phyloP scores from a whole-genome alignment of 2,113 vertebrate genomes.

The Barbus barbus region DNA sequence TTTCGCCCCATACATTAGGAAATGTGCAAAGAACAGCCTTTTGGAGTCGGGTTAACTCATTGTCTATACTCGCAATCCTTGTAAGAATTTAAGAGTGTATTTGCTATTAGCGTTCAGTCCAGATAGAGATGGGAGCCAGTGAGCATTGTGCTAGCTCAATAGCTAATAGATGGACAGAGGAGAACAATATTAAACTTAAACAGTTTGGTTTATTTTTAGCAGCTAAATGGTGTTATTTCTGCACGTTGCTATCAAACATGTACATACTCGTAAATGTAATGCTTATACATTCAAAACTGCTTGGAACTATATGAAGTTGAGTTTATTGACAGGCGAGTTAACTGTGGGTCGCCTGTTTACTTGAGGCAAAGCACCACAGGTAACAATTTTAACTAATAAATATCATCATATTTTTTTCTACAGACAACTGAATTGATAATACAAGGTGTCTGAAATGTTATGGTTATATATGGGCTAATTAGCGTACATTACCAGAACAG shows the following conservation, averaged over 20 bases:
- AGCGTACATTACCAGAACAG: background rate
- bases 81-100: background rate
- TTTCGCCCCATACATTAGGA: background rate
- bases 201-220: background rate
- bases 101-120: background rate
- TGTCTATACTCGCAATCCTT: background rate
- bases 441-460: too few species aligned
- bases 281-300: background rate
- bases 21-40: background rate
- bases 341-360: background rate
- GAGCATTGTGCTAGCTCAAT: background rate
- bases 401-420: background rate
- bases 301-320: background rate
- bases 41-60: background rate
- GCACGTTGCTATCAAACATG: background rate
- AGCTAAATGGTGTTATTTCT: background rate
- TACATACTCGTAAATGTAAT: background rate
- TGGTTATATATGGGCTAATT: background rate
- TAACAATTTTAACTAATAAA: background rate
- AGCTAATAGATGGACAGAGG: background rate
- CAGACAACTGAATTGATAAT: background rate
- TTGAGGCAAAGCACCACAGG: background rate
- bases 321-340: background rate
- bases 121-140: background rate
- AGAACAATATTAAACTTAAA: background rate